Percentiles rank a stretch among this genome's conserved stretches.
These are phyloP conservation scores for Melanaphis sacchari DNA, from an alignment of 1,140 invertebrate genomes.

Conservation along the genomic window DNA sequence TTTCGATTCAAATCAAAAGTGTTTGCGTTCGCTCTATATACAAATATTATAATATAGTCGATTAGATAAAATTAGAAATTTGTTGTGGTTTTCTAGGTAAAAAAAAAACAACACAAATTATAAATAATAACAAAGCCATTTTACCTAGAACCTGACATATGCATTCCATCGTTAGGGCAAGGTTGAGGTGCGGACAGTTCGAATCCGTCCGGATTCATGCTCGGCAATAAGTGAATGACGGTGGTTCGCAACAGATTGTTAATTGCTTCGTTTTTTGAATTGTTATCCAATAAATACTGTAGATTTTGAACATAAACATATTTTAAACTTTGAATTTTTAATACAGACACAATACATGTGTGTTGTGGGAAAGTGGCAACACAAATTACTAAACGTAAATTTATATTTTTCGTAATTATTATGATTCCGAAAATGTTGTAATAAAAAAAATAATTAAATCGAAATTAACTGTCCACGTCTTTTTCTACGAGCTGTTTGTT, in stretches of 20 bases:
- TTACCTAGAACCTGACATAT: background rate
- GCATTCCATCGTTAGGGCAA: background rate
- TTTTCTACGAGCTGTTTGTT: background rate
- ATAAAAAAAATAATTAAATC: background rate
- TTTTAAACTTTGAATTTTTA: background rate
- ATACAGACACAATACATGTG: background rate
- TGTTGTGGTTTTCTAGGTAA: background rate
- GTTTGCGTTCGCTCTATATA: slow-evolving; percentile 75
- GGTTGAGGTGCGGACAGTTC: slow-evolving; percentile 65
- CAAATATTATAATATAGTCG: slow-evolving; percentile 56
- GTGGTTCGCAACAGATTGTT: slow-evolving; percentile 80
- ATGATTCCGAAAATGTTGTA: too few relatives aligned
- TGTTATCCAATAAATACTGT: slow-evolving; percentile 86
- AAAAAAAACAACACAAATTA: background rate
- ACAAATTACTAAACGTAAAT: background rate
- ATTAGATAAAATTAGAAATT: background rate
- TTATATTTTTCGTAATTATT: background rate
- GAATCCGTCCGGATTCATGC: slow-evolving; percentile 92
- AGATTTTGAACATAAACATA: background rate
- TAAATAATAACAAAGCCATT: background rate
- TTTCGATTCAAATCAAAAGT: slow-evolving; percentile 84
- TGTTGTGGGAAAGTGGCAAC: background rate
- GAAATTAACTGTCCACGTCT: background rate
- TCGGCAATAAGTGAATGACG: slow-evolving; percentile 90
- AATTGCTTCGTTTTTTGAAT: slow-evolving; percentile 75